A percentile compares a stretch with the other conserved stretches of the same genome.
phyloP scores from a whole-genome alignment of 2,113 vertebrate genomes.

The Amblyornis subalaris region DNA sequence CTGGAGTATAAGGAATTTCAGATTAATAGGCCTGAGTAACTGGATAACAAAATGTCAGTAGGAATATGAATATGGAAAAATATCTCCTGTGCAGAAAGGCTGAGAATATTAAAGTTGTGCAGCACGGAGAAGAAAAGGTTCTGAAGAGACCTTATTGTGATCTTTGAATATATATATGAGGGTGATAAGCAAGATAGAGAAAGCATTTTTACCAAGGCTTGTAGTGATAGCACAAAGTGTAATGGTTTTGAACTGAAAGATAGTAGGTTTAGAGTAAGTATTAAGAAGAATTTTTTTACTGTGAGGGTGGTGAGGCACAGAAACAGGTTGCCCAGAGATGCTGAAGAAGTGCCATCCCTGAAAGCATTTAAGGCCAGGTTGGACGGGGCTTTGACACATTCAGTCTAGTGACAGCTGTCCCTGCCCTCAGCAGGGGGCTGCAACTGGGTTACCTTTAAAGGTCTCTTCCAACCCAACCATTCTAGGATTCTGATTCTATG shows the following conservation, averaged over 20 bases:
- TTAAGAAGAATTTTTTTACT: background rate
- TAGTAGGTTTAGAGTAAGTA: background rate
- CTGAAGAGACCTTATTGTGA: background rate
- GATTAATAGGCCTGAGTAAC: background rate
- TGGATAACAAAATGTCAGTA: background rate
- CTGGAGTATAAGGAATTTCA: background rate
- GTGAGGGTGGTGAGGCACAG: background rate
- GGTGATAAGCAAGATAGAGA: background rate
- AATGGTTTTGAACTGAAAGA: background rate
- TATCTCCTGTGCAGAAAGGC: background rate
- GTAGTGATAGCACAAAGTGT: background rate
- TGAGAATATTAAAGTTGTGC: background rate
- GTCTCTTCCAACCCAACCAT: background rate
- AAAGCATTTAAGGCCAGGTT: background rate
- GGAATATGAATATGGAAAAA: background rate
- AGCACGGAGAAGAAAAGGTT: background rate
- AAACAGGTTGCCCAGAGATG: background rate
- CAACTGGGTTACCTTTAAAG: background rate
- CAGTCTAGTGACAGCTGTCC: background rate
- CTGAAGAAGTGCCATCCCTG: background rate
- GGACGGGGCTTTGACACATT: background rate
- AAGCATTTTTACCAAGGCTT: background rate
- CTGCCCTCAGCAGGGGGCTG: fast-evolving
- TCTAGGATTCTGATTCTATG: background rate
- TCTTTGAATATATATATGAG: background rate